These are phyloP conservation scores for Anoura caudifer DNA, from an alignment of 2,113 vertebrate species.

Conservation along the genomic window DNA sequence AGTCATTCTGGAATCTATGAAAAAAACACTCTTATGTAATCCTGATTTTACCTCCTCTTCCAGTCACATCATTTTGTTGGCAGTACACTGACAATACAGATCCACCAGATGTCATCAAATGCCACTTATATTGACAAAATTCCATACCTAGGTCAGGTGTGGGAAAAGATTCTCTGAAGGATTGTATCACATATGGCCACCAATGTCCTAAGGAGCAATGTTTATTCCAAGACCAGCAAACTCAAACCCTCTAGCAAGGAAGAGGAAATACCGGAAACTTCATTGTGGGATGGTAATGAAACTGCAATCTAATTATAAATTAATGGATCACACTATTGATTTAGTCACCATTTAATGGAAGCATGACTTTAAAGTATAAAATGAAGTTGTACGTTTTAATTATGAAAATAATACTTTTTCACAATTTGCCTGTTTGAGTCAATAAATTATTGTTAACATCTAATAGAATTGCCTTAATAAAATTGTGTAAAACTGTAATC, in stretches of 20 bases:
- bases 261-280: neutral
- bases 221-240: neutral
- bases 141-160: neutral
- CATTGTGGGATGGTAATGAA: neutral
- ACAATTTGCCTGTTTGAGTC: neutral
- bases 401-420: neutral
- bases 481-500: neutral
- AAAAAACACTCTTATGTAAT: neutral
- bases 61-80: neutral
- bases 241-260: neutral
- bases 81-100: neutral
- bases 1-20: neutral
- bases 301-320: neutral
- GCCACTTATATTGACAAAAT: neutral
- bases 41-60: neutral
- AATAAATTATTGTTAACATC: neutral
- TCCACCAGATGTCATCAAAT: too few relatives aligned
- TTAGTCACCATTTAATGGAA: neutral
- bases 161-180: neutral
- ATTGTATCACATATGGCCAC: neutral
- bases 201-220: neutral
- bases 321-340: neutral
- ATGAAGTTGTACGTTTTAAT: neutral
- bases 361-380: neutral
- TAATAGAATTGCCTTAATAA: neutral